Percentiles rank a stretch among this genome's conserved stretches.
phyloP scores from a whole-genome alignment of 2,113 vertebrate genomes.

The Jacana jacana region DNA sequence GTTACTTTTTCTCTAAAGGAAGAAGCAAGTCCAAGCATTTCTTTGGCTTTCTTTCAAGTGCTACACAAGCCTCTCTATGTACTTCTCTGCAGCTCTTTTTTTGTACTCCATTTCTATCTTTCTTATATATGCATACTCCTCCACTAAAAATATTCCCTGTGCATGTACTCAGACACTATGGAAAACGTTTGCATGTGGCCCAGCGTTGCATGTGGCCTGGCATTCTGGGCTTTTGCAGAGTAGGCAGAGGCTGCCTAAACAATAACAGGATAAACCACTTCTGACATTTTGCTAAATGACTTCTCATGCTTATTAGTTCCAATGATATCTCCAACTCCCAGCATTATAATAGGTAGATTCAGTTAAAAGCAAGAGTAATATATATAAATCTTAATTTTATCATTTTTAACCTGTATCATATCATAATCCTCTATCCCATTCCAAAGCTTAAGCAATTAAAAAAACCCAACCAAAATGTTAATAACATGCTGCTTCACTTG shows the following conservation, averaged over 20 bases:
- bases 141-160: not conserved
- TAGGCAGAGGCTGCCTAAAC: not conserved
- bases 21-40: not conserved
- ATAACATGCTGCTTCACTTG: not conserved
- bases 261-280: not conserved
- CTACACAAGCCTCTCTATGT: not conserved
- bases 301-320: not conserved
- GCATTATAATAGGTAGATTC: not conserved
- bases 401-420: not conserved
- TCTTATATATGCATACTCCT: not conserved
- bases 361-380: not conserved
- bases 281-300: not conserved
- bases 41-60: not conserved
- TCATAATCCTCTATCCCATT: not conserved
- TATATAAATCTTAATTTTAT: not conserved
- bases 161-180: not conserved
- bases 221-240: not conserved
- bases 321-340: not conserved
- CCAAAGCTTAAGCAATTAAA: not conserved
- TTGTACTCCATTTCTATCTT: not conserved
- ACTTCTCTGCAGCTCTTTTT: not conserved
- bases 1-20: not conserved
- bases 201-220: accelerated
- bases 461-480: not conserved
- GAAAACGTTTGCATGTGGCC: not conserved